These are phyloP conservation scores for Tarsius wallacei DNA, from an alignment of 2,797 vertebrate species.

Conservation along the genomic window DNA sequence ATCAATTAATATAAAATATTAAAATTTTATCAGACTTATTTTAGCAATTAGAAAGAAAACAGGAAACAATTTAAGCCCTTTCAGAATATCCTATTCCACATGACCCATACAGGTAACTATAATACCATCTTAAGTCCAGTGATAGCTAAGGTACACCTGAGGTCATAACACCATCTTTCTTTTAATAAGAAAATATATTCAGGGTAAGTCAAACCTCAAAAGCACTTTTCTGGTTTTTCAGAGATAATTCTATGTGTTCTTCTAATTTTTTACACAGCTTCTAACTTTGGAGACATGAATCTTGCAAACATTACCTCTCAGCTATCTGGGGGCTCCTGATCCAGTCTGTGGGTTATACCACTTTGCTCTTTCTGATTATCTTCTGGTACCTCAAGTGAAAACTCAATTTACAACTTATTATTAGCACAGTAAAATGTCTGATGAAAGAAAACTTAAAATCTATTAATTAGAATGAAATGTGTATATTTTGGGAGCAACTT, in stretches of 20 bases:
- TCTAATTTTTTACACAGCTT: neutral
- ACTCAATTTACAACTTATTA: neutral
- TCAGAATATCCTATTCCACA: neutral
- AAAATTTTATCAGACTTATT: constrained; percentile 54
- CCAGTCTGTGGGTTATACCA: neutral
- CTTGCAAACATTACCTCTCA: neutral
- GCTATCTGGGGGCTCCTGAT: neutral
- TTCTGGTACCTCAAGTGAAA: neutral
- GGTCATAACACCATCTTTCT: neutral
- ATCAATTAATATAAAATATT: constrained; percentile 47
- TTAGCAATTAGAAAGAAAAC: constrained; percentile 28
- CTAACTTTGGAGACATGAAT: neutral
- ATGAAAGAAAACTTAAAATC: neutral
- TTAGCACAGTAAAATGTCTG: neutral
- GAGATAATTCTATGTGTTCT: neutral
- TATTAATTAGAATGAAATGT: neutral
- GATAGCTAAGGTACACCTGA: neutral
- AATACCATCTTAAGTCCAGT: neutral
- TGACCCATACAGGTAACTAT: neutral
- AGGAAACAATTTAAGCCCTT: neutral
- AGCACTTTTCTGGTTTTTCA: constrained; percentile 25
- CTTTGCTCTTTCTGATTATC: neutral
- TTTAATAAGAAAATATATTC: neutral
- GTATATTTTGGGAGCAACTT: neutral
- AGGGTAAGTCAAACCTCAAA: constrained; percentile 12